These are phyloP conservation scores for Volucella bombylans DNA, from an alignment of 2,888 invertebrate species.

Conservation along the genomic window DNA sequence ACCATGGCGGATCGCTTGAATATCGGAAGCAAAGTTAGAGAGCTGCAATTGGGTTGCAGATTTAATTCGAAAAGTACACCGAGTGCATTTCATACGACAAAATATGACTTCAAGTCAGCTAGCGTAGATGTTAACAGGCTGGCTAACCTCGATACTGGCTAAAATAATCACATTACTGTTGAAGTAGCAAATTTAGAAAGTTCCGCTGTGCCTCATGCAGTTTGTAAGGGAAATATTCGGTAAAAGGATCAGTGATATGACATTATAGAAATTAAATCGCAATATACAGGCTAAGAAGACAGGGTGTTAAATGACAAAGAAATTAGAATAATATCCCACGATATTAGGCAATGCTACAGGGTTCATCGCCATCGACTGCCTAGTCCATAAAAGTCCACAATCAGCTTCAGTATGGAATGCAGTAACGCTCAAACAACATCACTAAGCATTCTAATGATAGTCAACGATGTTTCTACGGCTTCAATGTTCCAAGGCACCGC, in stretches of 20 bases:
- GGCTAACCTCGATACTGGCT: slow-evolving; percentile 94
- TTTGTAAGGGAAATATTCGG: slow-evolving; percentile 96
- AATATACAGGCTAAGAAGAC: slow-evolving; percentile 97
- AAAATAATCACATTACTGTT: slow-evolving; percentile 94
- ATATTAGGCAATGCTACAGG: slow-evolving; percentile 85
- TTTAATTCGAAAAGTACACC: slow-evolving; percentile 90
- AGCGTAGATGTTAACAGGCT: slow-evolving; percentile 96
- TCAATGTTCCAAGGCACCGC: slow-evolving; percentile 77
- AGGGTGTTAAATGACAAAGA: slow-evolving; percentile 81
- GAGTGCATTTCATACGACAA: slow-evolving; percentile 93
- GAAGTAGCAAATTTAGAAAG: slow-evolving; percentile 94
- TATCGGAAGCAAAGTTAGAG: slow-evolving; percentile 91
- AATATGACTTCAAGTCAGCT: slow-evolving; percentile 99
- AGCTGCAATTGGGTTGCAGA: slow-evolving; percentile 94
- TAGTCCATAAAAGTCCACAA: slow-evolving; percentile 81
- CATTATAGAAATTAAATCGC: slow-evolving; percentile 94
- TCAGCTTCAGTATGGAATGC: slow-evolving; percentile 84
- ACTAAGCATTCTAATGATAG: slow-evolving; percentile 90
- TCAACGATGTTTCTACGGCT: slow-evolving; percentile 85
- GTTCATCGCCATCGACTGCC: slow-evolving; percentile 83
- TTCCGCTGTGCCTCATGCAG: slow-evolving; percentile 3
- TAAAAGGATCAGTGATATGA: slow-evolving; percentile 95
- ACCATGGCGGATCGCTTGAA: slow-evolving; percentile 88
- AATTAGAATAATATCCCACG: slow-evolving; percentile 83
- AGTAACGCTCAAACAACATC: slow-evolving; percentile 87